Evolutionary conservation across 1,140 invertebrate species (phyloP), one percentile per base, ranked within the genome.

Genomic region (Gerris buenoi): DNA sequence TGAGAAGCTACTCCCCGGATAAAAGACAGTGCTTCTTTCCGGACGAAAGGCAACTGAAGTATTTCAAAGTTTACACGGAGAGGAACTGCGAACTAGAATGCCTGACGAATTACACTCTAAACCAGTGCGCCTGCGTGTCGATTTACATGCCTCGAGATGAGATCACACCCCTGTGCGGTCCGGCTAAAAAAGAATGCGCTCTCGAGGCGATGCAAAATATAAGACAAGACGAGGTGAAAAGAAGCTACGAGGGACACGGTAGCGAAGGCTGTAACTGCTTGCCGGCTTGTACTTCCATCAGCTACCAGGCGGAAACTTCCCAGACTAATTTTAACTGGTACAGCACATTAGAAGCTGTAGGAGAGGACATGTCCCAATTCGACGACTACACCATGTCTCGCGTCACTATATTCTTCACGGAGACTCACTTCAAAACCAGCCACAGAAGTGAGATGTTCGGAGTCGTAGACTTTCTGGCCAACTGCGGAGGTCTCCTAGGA

Each of bases 301-400:
- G 80, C 2, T 88, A 87, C 72, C 82, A 85, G 67, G 81, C 83
- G 0, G 85, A 86, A 75, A 85, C 83, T 1, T 86, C 85, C 0
- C 84, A 86, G 72, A 85, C 83, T 3, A 80, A 84, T 72, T 85
- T 81, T 65, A 79, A 73, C 67, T 75, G 76, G 61, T 69, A 67
- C 3, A 71, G 72, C 58, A 65, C 65, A 63, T 73, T 73, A 61
- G 66, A 72, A 23, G 26, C 62, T 72, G 76, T 76, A 2, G 80
- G 79, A 68, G 77, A 69, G 69, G 62, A 66, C 26, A 25, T 60
- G 33, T 10, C 33, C 5, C 5, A 18, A 5, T 46, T 46, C 58
- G 56, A 15, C 58, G 58, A 61, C 1, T 64, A 28, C 2, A n/a
- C 33, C 25, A 26, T 64, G 69, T 75, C 79, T 0, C 71, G 77